Evolutionary conservation across 2,797 vertebrate genomes (phyloP), one percentile per base, ranked within the genome.

Genomic region (Micrastur ruficollis): DNA sequence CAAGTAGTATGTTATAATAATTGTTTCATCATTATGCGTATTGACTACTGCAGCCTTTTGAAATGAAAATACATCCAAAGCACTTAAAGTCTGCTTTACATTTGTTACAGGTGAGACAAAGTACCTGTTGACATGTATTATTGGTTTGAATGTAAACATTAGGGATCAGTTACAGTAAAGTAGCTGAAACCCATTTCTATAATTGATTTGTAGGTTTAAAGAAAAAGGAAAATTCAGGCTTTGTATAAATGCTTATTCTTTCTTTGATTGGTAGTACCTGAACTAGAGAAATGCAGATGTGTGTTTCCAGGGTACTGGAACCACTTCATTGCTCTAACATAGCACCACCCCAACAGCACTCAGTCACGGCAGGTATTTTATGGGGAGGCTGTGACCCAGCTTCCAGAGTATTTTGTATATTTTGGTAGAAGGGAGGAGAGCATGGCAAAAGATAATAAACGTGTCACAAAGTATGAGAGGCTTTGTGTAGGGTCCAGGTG

Each of bases 281-380:
- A 40, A 70, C 53, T 61, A 81, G 50, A 19, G 26, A 59, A 67
- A 50, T 22, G 46, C 36, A 19, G 36, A 20, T 78, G 31, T 81
- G 27, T 79, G 50, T 70, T 89, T 68, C 31, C 40, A 46, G 75
- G 61, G 59, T 50, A 36, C 36, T 79, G 66, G 67, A 86, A 53
- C 52, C 36, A 14, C 71, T 22, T 15, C 0, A 4, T 38, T 62
- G 42, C 14, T 63, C 11, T 67, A n/a, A 42, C 23, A 11, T 3
- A n/a, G 36, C 29, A 59, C 21, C 15, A 31, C 25, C 18, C 20
- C 14, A 13, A 22, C 8, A 46, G 49, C 6, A 6, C 31, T 61
- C 2, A 0, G 14, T 40, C 2, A 0, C 34, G 36, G 34, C 1
- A 2, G 2, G 12, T 62, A 7, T 42, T 74, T 68, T n/a, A 31